Conservation (phyloP, 2,888 invertebrate species). For the Dyspetes luteomarginatus region DNA sequence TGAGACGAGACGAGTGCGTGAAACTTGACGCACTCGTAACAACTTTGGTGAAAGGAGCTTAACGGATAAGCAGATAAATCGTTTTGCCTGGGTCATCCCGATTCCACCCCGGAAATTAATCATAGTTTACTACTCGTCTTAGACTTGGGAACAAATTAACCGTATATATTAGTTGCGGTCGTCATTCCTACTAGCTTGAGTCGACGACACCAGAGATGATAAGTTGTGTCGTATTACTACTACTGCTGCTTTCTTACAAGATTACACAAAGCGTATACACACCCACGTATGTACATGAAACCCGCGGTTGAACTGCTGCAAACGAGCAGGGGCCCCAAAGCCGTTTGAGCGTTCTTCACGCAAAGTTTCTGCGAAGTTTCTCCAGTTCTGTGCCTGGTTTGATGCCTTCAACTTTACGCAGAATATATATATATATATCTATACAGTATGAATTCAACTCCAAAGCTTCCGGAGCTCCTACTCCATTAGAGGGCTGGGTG, state of each 20-base stretch:
- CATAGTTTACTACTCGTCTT: conserved; percentile 54
- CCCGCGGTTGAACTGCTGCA: not conserved
- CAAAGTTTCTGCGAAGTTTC: conserved; percentile 52
- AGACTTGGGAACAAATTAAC: conserved; percentile 54
- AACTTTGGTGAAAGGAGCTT: conserved; percentile 41
- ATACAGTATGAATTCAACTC: conserved; percentile 41
- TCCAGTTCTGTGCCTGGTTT: not conserved
- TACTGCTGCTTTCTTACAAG: conserved; percentile 35
- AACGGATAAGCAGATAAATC: conserved; percentile 30
- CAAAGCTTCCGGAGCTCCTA: conserved; percentile 2
- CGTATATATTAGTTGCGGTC: conserved; percentile 18
- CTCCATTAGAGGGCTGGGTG: not conserved
- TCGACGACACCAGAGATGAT: conserved; percentile 4
- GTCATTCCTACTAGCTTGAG: not conserved
- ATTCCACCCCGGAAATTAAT: conserved; percentile 45
- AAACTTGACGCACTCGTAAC: too few species aligned
- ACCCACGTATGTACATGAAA: not conserved
- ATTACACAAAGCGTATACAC: conserved; percentile 19
- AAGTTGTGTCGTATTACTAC: conserved; percentile 23
- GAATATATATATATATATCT: conserved; percentile 4
- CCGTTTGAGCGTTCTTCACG: conserved; percentile 11
- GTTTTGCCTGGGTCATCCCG: not conserved
- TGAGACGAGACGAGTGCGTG: too few species aligned
- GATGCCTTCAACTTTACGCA: conserved; percentile 20
- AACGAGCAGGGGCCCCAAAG: not conserved